phyloP scores from a whole-genome alignment of 2,113 vertebrate genomes.

The Nymphicus hollandicus region DNA sequence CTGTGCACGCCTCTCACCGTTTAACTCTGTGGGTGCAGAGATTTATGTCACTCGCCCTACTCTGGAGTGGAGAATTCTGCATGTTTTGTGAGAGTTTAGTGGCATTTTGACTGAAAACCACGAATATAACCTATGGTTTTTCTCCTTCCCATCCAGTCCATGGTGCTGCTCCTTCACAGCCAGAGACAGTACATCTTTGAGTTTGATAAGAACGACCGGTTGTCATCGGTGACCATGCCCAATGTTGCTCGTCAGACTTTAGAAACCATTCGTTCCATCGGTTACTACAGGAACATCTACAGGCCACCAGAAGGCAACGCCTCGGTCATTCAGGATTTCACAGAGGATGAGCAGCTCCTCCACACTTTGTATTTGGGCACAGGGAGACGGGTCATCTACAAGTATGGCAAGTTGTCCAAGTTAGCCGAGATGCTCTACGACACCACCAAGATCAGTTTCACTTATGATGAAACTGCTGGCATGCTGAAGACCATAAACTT shows the following conservation, averaged over 20 bases:
- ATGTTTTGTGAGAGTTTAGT: not conserved
- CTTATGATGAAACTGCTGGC: constrained; percentile 90
- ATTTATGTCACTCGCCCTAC: not conserved
- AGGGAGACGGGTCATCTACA: constrained; percentile 90
- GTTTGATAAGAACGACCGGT: constrained; percentile 93
- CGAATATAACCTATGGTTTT: not conserved
- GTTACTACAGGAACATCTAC: constrained; percentile 97
- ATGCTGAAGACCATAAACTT: constrained; percentile 95
- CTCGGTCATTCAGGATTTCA: constrained; percentile 94
- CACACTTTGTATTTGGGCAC: constrained; percentile 92
- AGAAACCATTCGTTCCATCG: constrained; percentile 92
- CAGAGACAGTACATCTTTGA: constrained; percentile 98
- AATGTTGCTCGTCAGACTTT: constrained; percentile 93
- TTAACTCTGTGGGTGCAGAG: not conserved
- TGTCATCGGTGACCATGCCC: constrained; percentile 97
- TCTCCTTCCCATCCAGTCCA: constrained; percentile 81
- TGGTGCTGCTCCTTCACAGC: constrained; percentile 95
- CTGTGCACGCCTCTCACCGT: not conserved
- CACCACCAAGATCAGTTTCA: constrained; percentile 91
- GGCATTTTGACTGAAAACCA: not conserved
- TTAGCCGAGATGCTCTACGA: constrained; percentile 93
- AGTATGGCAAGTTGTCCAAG: constrained; percentile 92
- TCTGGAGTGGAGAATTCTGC: not conserved
- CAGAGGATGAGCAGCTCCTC: constrained; percentile 88
- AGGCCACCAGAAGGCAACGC: constrained; percentile 91